A percentile compares a stretch with the other conserved stretches of the same genome.
phyloP scores from a whole-genome alignment of 2,797 vertebrate genomes.

The Borostomias antarcticus region DNA sequence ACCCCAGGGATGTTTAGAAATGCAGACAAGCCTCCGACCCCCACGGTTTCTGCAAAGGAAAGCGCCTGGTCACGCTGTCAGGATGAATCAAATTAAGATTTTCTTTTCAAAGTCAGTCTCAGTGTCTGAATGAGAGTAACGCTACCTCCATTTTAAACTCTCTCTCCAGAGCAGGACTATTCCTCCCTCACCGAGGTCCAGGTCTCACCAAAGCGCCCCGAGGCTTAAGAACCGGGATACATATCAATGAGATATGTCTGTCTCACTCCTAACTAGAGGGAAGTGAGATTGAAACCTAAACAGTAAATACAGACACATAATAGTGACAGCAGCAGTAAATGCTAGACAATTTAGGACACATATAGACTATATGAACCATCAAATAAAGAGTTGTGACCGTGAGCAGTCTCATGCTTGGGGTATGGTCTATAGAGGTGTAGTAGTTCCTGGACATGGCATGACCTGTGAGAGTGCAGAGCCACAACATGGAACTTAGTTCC shows the following conservation, averaged over 20 bases:
- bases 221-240: neutral
- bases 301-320: no score
- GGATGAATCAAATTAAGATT: slow-evolving; percentile 59
- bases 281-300: neutral
- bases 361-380: no score
- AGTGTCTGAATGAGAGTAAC: slow-evolving; percentile 49
- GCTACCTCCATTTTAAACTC: slow-evolving; percentile 47
- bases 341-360: no score
- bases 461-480: no score
- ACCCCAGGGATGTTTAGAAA: slow-evolving; percentile 12
- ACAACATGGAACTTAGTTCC: no score
- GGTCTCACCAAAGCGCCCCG: neutral
- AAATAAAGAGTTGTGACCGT: no score
- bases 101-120: slow-evolving; percentile 55
- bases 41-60: slow-evolving; percentile 34
- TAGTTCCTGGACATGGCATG: no score
- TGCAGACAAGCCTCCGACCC: slow-evolving; percentile 10
- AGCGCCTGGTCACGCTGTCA: slow-evolving; percentile 37
- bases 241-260: neutral
- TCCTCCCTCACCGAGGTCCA: slow-evolving; percentile 6
- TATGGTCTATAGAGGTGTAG: no score
- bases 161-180: slow-evolving; percentile 28
- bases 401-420: no score
- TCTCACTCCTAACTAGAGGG: no score
- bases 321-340: no score